phyloP scores from a whole-genome alignment of 2,113 vertebrate genomes.

The Salvator merianae region DNA sequence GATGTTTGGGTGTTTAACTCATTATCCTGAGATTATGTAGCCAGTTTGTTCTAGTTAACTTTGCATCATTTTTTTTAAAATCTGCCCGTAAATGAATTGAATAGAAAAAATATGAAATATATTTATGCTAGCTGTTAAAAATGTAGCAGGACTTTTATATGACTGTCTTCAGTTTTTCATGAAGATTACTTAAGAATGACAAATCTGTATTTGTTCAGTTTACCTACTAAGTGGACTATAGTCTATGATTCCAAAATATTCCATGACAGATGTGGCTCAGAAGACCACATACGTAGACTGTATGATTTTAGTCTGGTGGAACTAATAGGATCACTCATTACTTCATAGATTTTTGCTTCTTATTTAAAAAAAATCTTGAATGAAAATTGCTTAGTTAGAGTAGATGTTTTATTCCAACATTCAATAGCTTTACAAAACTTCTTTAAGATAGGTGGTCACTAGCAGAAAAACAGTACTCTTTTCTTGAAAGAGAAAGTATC shows the following conservation, averaged over 20 bases:
- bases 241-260: slow-evolving; percentile 74
- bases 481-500: slow-evolving; percentile 32
- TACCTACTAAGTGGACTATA: slow-evolving; percentile 67
- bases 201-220: slow-evolving; percentile 68
- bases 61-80: slow-evolving; percentile 7
- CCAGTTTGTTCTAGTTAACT: slow-evolving; percentile 41
- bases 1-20: slow-evolving; percentile 56
- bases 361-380: slow-evolving; percentile 66
- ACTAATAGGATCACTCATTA: slow-evolving; percentile 89
- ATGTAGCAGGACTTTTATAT: not conserved
- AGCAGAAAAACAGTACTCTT: slow-evolving; percentile 48
- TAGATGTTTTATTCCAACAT: slow-evolving; percentile 68
- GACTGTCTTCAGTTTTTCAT: slow-evolving; percentile 28
- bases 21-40: slow-evolving; percentile 42
- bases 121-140: not conserved
- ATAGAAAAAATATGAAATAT: not conserved
- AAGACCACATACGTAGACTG: slow-evolving; percentile 87
- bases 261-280: slow-evolving; percentile 85
- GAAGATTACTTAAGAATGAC: slow-evolving; percentile 38
- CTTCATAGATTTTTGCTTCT: slow-evolving; percentile 78
- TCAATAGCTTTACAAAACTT: slow-evolving; percentile 79
- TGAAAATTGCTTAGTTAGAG: slow-evolving; percentile 80
- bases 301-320: slow-evolving; percentile 89
- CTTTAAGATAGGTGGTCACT: slow-evolving; percentile 62
- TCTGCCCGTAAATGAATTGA: slow-evolving; percentile 28